phyloP scores from a whole-genome alignment of 2,113 vertebrate species.

The Hippocampus zosterae region DNA sequence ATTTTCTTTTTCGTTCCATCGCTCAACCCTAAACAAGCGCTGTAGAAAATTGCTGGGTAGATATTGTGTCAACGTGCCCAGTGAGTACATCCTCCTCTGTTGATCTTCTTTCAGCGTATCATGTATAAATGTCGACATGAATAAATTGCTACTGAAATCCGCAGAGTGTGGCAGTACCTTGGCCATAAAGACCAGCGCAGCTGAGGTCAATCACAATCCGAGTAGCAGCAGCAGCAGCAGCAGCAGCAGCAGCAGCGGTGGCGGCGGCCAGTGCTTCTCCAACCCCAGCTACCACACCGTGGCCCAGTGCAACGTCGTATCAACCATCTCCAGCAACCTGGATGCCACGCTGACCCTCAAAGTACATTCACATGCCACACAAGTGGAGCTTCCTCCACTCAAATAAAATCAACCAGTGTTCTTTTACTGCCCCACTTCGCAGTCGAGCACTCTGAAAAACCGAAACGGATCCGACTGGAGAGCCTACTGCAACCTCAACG shows the following conservation, averaged over 20 bases:
- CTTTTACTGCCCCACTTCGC: conserved; percentile 52
- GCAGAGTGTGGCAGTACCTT: conserved; percentile 69
- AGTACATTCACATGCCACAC: conserved; percentile 62
- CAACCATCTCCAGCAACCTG: conserved; percentile 83
- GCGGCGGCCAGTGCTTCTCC: conserved; percentile 83
- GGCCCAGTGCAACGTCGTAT: conserved; percentile 81
- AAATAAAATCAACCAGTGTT: conserved; percentile 10
- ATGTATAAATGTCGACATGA: neutral
- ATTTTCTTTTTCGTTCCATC: too few relatives aligned
- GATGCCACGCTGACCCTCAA: conserved; percentile 86
- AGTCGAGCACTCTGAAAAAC: conserved; percentile 85
- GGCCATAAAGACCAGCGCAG: conserved; percentile 56
- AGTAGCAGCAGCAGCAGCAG: conserved; percentile 66
- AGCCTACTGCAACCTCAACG: conserved; percentile 90
- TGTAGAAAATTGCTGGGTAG: too few relatives aligned
- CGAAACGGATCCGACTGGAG: conserved; percentile 86
- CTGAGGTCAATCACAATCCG: conserved; percentile 53
- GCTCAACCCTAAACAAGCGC: too few relatives aligned
- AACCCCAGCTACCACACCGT: conserved; percentile 94
- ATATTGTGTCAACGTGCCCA: neutral
- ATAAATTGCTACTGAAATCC: conserved; percentile 15
- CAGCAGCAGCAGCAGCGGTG: conserved; percentile 69
- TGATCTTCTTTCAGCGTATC: neutral
- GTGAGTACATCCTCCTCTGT: neutral
- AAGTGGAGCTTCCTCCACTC: neutral